Percentiles rank a stretch among this genome's conserved stretches.
phyloP scores from a whole-genome alignment of 2,797 vertebrate species.

The Smutsia gigantea region DNA sequence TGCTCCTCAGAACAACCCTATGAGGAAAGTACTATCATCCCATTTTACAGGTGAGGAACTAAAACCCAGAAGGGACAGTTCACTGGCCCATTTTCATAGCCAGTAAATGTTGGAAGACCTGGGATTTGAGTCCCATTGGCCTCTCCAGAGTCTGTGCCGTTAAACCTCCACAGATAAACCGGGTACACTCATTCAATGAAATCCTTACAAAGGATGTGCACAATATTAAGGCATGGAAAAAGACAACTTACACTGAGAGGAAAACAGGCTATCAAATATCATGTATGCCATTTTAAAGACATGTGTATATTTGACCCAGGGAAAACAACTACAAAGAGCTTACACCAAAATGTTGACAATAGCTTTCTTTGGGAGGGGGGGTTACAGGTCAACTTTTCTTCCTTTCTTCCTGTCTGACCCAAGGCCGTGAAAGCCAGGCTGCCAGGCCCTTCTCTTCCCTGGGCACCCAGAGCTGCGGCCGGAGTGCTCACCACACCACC shows the following conservation, averaged over 20 bases:
- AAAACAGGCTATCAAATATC: not conserved
- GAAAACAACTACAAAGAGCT: not conserved
- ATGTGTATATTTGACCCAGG: not conserved
- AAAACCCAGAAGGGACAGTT: not conserved
- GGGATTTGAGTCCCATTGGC: not conserved
- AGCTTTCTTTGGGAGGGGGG: not conserved
- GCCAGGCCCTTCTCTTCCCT: not conserved
- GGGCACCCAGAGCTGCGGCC: not conserved
- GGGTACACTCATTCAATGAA: not conserved
- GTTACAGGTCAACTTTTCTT: not conserved
- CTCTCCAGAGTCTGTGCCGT: not conserved
- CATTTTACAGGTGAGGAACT: not conserved
- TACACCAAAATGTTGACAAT: not conserved
- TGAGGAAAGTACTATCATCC: not conserved
- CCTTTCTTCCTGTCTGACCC: not conserved
- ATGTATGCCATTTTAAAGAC: not conserved
- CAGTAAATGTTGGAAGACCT: not conserved
- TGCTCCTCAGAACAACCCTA: not conserved
- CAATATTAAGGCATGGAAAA: not conserved
- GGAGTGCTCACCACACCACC: not conserved
- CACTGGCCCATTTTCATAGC: not conserved
- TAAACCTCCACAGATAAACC: not conserved
- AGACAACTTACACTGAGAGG: not conserved
- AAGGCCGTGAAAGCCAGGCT: not conserved
- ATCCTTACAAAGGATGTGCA: not conserved